phyloP scores from a whole-genome alignment of 2,888 invertebrate species.

The Sycophila texana region DNA sequence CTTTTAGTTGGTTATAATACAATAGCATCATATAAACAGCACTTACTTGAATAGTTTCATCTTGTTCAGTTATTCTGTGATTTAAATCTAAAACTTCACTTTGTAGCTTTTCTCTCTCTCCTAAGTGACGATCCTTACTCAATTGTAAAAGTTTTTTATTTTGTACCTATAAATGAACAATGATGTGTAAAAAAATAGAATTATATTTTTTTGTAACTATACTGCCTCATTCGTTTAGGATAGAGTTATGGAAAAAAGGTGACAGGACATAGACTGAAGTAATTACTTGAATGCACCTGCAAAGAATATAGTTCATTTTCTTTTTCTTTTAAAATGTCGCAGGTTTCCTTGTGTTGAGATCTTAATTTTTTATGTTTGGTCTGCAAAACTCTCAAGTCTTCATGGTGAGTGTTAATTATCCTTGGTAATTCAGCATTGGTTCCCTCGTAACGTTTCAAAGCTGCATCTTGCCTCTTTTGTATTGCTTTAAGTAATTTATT shows the following conservation, averaged over 20 bases:
- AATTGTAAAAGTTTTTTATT: constrained; percentile 84
- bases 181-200: constrained; percentile 25
- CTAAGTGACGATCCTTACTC: constrained; percentile 84
- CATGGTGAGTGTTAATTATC: constrained; percentile 85
- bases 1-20: not conserved
- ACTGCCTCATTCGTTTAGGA: no score
- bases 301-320: constrained; percentile 82
- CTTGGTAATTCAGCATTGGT: constrained; percentile 87
- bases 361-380: constrained; percentile 83
- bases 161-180: constrained; percentile 76
- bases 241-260: no score
- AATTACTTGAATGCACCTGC: constrained; percentile 70
- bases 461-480: constrained; percentile 88
- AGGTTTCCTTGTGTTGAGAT: constrained; percentile 80
- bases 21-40: constrained; percentile 18
- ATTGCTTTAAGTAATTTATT: constrained; percentile 85
- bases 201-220: not conserved
- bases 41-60: constrained; percentile 74
- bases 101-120: constrained; percentile 85
- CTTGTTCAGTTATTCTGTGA: constrained; percentile 72
- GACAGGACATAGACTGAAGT: not conserved
- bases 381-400: constrained; percentile 85
- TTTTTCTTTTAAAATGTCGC: constrained; percentile 82
- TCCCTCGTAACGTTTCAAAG: constrained; percentile 86
- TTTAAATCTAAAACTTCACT: constrained; percentile 77